A percentile compares a stretch with the other conserved stretches of the same genome.
phyloP scores from a whole-genome alignment of 2,797 vertebrate species.

The Benthosema pterotum region DNA sequence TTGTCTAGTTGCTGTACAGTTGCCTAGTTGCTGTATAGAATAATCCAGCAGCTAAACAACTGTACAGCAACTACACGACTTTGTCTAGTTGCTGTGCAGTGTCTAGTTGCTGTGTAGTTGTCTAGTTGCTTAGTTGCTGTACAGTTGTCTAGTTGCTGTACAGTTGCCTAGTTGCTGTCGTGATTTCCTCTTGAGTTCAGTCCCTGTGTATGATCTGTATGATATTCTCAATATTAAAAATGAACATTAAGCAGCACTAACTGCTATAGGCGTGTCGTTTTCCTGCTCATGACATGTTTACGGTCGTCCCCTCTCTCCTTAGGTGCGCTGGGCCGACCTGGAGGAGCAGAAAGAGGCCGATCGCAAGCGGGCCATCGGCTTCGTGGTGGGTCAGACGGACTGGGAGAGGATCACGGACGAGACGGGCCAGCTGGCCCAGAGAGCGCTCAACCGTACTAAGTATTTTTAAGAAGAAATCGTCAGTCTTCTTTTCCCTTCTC shows the following conservation, averaged over 20 bases:
- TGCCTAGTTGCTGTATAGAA: no score
- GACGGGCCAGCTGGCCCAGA: constrained; percentile 95
- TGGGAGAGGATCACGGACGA: constrained; percentile 99
- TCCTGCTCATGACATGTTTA: constrained; percentile 20
- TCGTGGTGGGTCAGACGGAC: constrained; percentile 98
- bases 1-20: background rate
- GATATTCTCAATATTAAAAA: no score
- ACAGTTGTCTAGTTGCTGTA: background rate
- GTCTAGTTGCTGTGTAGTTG: no score
- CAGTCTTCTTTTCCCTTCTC: constrained; percentile 22
- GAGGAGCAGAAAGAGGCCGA: constrained; percentile 98
- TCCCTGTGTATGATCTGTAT: no score
- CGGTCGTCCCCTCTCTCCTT: constrained; percentile 35
- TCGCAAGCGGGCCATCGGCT: constrained; percentile 96
- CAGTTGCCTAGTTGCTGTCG: background rate
- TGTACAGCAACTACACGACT: no score
- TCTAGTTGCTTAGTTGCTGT: no score
- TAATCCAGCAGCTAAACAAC: no score
- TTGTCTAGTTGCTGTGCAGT: no score
- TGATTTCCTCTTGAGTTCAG: background rate
- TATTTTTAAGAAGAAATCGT: constrained; percentile 89
- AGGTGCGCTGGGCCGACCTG: constrained; percentile 99
- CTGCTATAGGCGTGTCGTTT: background rate
- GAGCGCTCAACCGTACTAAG: constrained; percentile 98
- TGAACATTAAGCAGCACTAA: background rate